These are phyloP conservation scores for Danio jaintianensis DNA, from an alignment of 2,797 vertebrate genomes.

Conservation along the genomic window DNA sequence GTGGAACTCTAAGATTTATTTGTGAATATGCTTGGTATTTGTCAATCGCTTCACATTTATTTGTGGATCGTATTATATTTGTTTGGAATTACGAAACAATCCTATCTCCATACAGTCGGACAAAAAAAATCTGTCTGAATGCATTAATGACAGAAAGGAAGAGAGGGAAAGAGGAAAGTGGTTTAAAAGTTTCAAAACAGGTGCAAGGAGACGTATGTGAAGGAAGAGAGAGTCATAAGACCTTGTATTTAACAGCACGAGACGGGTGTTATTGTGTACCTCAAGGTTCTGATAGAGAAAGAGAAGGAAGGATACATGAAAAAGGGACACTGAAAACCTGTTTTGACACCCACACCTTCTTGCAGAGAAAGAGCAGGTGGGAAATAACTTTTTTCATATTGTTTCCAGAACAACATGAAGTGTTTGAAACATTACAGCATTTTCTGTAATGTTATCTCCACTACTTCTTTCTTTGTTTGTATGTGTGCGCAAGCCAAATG, in stretches of 20 bases:
- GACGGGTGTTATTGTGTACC: slow-evolving; percentile 37
- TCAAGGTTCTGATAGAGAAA: slow-evolving; percentile 11
- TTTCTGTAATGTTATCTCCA: background rate
- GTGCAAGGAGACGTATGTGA: slow-evolving; percentile 3
- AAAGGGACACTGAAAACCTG: slow-evolving; percentile 5
- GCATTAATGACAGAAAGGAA: background rate
- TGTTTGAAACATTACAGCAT: background rate
- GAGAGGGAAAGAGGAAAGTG: too few species aligned
- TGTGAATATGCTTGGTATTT: too few species aligned
- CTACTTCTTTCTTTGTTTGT: background rate
- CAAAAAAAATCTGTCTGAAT: background rate
- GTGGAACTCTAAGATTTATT: too few species aligned
- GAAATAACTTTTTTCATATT: background rate
- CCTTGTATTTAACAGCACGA: background rate
- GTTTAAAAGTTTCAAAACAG: slow-evolving; percentile 18
- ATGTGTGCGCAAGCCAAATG: background rate
- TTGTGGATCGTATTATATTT: too few species aligned
- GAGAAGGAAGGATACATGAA: background rate
- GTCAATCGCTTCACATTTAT: too few species aligned
- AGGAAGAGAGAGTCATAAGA: background rate
- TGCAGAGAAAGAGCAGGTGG: background rate
- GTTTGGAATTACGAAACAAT: too few species aligned
- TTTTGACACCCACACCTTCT: background rate
- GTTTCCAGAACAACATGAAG: background rate
- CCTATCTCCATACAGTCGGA: too few species aligned